A percentile compares a stretch with the other conserved stretches of the same genome.
phyloP scores from a whole-genome alignment of 2,797 vertebrate genomes.

The Galago senegalensis region DNA sequence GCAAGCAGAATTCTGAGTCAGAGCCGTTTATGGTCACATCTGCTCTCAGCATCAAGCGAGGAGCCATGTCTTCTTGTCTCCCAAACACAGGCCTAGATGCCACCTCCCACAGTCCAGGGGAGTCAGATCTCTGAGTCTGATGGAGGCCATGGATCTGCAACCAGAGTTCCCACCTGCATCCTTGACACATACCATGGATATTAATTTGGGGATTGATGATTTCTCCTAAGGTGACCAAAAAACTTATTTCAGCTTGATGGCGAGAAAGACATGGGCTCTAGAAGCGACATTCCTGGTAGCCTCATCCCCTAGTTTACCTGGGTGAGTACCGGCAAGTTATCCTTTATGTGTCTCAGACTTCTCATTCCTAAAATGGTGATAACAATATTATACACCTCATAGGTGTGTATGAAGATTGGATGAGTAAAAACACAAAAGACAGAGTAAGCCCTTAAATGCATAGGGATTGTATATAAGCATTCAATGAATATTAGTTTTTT shows the following conservation, averaged over 20 bases:
- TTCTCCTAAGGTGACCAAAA: neutral
- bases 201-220: neutral
- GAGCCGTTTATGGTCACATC: neutral
- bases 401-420: neutral
- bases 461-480: neutral
- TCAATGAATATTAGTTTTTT: neutral
- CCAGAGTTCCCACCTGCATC: neutral
- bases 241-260: neutral
- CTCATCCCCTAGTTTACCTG: neutral
- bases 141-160: neutral
- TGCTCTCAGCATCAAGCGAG: neutral
- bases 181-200: neutral
- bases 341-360: neutral
- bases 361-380: neutral
- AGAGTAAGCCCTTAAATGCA: neutral
- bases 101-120: accelerated
- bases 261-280: neutral
- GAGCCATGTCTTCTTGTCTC: constrained; percentile 6
- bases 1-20: constrained; percentile 64
- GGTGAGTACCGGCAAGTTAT: neutral
- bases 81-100: neutral
- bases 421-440: neutral
- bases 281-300: neutral
- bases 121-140: neutral
- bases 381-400: neutral